These are phyloP conservation scores for Apodemus speciosus DNA, from an alignment of 2,113 vertebrate genomes.

Conservation along the genomic window DNA sequence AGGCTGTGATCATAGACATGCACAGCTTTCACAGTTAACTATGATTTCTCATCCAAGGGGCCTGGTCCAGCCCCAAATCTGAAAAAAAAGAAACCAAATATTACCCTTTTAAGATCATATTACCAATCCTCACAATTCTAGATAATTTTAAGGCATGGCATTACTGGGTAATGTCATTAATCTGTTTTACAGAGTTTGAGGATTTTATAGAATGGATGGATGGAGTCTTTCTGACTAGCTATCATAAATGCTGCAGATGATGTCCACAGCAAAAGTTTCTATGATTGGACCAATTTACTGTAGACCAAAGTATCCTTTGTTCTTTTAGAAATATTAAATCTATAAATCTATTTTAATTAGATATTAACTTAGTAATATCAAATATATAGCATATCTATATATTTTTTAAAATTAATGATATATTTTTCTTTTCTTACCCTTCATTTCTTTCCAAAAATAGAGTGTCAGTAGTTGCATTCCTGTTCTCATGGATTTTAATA, in stretches of 20 bases:
- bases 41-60: conserved; percentile 8
- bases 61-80: background rate
- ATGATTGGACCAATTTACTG: conserved; percentile 19
- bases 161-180: background rate
- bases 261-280: background rate
- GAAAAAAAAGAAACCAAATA: background rate
- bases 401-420: background rate
- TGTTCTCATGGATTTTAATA: conserved; percentile 53
- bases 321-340: conserved; percentile 14
- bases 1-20: background rate
- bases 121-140: conserved; percentile 37
- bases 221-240: conserved; percentile 16
- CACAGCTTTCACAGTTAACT: background rate
- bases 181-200: conserved; percentile 32
- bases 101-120: background rate
- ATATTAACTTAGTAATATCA: background rate
- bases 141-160: conserved; percentile 9
- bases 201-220: conserved; percentile 19
- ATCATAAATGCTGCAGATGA: background rate
- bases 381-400: background rate
- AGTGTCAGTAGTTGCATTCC: background rate
- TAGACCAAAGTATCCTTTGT: background rate
- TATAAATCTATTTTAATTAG: background rate
- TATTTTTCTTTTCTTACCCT: background rate
- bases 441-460: conserved; percentile 22